phyloP scores from a whole-genome alignment of 2,888 invertebrate genomes.

The Rosalia funebris region DNA sequence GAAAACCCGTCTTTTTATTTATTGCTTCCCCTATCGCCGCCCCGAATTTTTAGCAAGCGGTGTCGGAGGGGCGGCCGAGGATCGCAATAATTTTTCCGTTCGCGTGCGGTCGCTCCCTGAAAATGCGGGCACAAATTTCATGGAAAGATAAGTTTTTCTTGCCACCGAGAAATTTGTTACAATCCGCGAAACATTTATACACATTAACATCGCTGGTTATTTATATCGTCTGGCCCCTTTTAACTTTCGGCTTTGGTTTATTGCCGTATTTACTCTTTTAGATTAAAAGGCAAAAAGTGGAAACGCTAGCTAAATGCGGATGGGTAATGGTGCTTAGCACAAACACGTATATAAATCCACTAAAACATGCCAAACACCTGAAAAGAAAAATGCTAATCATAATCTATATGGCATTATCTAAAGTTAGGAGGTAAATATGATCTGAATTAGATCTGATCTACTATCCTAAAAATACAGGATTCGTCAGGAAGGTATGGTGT shows the following conservation, averaged over 20 bases:
- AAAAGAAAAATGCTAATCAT: too few species aligned
- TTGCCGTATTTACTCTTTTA: constrained; percentile 53
- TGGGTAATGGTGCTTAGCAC: too few species aligned
- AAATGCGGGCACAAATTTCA: constrained; percentile 38
- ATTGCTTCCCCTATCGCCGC: constrained; percentile 53
- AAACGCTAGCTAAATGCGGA: constrained; percentile 20
- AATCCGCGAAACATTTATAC: constrained; percentile 63
- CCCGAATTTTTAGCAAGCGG: constrained; percentile 43
- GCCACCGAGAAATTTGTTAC: constrained; percentile 63
- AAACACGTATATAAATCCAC: too few species aligned
- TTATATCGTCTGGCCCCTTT: constrained; percentile 63
- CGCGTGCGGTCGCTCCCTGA: constrained; percentile 26
- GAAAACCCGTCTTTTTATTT: constrained; percentile 65
- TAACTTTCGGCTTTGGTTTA: constrained; percentile 59
- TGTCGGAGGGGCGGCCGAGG: constrained; percentile 1
- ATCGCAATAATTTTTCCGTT: neutral
- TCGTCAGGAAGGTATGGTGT: too few species aligned
- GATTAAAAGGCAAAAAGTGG: constrained; percentile 44
- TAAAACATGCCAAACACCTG: too few species aligned
- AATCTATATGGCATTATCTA: too few species aligned
- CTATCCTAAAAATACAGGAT: too few species aligned
- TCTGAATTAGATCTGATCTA: too few species aligned
- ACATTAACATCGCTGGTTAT: constrained; percentile 63
- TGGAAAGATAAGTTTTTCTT: constrained; percentile 62
- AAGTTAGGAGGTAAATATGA: too few species aligned